Percentiles rank a stretch among this genome's conserved stretches.
These are phyloP conservation scores for Clepsis dumicolana DNA, from an alignment of 2,888 invertebrate species.

Conservation along the genomic window DNA sequence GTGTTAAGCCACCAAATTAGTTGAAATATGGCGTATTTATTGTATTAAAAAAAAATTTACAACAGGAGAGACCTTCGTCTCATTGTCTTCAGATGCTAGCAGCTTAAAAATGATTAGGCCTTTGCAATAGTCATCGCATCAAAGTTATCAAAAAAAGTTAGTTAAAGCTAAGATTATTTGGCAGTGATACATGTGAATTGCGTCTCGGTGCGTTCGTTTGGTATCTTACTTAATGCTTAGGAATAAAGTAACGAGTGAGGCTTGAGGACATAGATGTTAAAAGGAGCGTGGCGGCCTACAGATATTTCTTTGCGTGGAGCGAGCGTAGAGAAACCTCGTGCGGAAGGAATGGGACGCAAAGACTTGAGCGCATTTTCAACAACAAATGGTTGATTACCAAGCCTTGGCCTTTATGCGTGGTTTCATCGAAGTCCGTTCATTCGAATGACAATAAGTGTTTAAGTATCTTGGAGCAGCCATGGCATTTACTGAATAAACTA, in stretches of 20 bases:
- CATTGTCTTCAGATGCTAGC: not conserved
- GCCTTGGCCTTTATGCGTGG: conserved; percentile 45
- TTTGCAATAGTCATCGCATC: no score
- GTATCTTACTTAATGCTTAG: not conserved
- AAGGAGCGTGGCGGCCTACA: conserved; percentile 49
- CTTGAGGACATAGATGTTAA: conserved; percentile 45
- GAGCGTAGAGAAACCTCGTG: conserved; percentile 45
- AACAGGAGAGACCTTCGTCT: not conserved
- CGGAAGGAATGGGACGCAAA: conserved; percentile 22
- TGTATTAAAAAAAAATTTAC: not conserved
- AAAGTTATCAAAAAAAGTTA: not conserved
- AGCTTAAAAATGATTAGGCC: no score
- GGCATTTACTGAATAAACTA: conserved; percentile 52
- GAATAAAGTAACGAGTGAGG: conserved; percentile 20
- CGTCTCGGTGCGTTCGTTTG: not conserved
- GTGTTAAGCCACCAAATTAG: conserved; percentile 44
- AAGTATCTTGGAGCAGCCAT: conserved; percentile 49
- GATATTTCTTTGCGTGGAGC: conserved; percentile 34
- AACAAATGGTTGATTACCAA: conserved; percentile 28
- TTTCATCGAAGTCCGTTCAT: conserved; percentile 29
- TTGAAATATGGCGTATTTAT: conserved; percentile 7
- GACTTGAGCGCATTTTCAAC: conserved; percentile 21
- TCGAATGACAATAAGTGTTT: conserved; percentile 44
- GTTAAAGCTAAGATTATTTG: not conserved
- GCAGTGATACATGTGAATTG: not conserved